Percentiles rank a stretch among this genome's conserved stretches.
These are phyloP conservation scores for Ephestia elutella DNA, from an alignment of 1,140 invertebrate species.

Conservation along the genomic window DNA sequence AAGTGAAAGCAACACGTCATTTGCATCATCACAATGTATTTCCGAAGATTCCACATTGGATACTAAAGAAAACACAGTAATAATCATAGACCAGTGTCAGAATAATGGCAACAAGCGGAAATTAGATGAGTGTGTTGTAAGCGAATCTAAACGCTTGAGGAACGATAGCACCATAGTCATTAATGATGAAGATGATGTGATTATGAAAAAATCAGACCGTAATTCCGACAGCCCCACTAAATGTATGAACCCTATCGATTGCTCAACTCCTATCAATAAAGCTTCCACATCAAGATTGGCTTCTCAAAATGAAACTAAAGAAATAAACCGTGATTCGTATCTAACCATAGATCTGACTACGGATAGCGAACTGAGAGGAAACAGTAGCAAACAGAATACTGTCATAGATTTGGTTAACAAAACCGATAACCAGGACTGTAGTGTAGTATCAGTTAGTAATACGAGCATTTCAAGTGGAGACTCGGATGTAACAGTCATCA, in stretches of 20 bases:
- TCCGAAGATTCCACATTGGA: neutral
- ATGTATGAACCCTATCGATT: slow-evolving; percentile 26
- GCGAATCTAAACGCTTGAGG: neutral
- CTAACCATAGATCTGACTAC: slow-evolving; percentile 56
- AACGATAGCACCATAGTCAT: slow-evolving; percentile 12
- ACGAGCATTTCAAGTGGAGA: slow-evolving; percentile 48
- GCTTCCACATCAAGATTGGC: slow-evolving; percentile 27
- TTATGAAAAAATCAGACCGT: slow-evolving; percentile 20
- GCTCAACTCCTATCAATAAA: slow-evolving; percentile 37
- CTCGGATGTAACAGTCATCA: slow-evolving; percentile 49
- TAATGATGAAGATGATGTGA: slow-evolving; percentile 31
- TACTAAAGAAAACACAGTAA: slow-evolving; percentile 8
- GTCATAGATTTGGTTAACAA: slow-evolving; percentile 49
- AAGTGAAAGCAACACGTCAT: slow-evolving; percentile 6
- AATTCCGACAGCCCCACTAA: slow-evolving; percentile 15
- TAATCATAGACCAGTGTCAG: slow-evolving; percentile 9
- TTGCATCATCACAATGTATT: neutral
- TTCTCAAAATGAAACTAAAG: slow-evolving; percentile 37
- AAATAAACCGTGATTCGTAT: slow-evolving; percentile 49
- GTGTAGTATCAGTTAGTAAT: slow-evolving; percentile 24
- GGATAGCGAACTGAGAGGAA: slow-evolving; percentile 28
- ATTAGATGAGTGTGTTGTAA: neutral
- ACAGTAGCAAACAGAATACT: slow-evolving; percentile 21
- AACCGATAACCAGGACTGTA: slow-evolving; percentile 26
- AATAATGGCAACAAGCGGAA: neutral